phyloP scores from a whole-genome alignment of 2,113 vertebrate species.

The Empidonax alnorum region DNA sequence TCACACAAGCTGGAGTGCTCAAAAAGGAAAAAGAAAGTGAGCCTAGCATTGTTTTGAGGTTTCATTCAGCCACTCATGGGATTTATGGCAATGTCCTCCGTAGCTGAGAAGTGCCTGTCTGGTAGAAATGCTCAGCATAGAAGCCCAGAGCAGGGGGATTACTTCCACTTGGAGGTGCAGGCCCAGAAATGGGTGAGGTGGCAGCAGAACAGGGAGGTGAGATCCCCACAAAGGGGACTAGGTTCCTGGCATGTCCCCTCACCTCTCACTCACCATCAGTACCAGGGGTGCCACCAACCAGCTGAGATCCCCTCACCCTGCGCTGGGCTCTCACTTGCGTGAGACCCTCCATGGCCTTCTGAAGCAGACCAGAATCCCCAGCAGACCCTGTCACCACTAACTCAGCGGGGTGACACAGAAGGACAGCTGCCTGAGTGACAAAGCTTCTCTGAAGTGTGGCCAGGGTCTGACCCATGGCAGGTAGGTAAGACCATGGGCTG shows the following conservation, averaged over 20 bases:
- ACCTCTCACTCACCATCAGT: background rate
- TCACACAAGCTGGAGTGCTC: background rate
- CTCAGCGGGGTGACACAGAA: fast-evolving
- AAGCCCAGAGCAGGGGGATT: fast-evolving
- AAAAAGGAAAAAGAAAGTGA: background rate
- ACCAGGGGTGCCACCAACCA: background rate
- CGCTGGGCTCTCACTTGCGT: fast-evolving
- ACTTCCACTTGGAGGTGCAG: background rate
- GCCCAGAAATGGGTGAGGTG: background rate
- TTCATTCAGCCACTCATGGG: background rate
- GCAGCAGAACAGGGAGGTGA: background rate
- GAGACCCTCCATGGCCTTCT: background rate
- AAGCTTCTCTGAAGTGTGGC: background rate
- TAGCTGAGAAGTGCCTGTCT: background rate
- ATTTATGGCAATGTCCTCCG: background rate
- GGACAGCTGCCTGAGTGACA: background rate
- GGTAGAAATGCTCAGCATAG: fast-evolving
- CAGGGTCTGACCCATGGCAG: background rate
- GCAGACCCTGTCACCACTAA: fast-evolving
- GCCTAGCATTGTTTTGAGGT: background rate
- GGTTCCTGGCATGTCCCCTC: fast-evolving
- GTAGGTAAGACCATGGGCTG: fast-evolving
- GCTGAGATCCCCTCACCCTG: background rate
- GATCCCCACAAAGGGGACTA: background rate
- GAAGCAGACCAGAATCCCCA: background rate